Percentiles rank a stretch among this genome's conserved stretches.
Evolutionary conservation across 1,140 invertebrate genomes (phyloP).

Genomic region (Drosophila neocordata): DNA sequence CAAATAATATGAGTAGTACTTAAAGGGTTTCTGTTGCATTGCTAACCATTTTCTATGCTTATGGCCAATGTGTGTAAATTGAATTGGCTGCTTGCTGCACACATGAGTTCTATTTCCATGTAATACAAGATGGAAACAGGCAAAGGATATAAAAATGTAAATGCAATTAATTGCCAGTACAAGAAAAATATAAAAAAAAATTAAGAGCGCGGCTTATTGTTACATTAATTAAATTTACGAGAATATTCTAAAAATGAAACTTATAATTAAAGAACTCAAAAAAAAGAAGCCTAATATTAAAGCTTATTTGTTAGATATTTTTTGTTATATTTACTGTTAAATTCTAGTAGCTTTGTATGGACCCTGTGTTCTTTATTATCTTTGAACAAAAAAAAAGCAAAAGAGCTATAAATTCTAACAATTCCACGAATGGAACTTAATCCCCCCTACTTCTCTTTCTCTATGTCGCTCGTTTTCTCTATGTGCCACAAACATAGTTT

Average conservation of each 20-base stretch:
- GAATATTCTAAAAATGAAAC: too few species aligned
- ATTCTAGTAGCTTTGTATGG: background rate
- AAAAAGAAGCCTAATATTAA: too few species aligned
- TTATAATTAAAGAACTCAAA: too few species aligned
- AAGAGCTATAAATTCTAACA: slow-evolving; percentile 49
- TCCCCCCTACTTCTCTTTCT: background rate
- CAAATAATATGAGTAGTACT: slow-evolving; percentile 73
- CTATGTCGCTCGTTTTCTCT: slow-evolving; percentile 2
- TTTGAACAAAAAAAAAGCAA: background rate
- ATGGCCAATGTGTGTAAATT: background rate
- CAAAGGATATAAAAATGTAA: background rate
- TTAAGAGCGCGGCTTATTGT: too few species aligned
- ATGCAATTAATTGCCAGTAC: background rate
- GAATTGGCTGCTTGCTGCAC: background rate
- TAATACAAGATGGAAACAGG: background rate
- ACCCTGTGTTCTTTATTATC: background rate
- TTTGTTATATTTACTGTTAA: background rate
- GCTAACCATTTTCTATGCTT: slow-evolving; percentile 19
- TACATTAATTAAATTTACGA: too few species aligned
- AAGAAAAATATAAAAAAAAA: background rate
- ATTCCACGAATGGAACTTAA: slow-evolving; percentile 38
- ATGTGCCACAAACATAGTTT: slow-evolving; percentile 46
- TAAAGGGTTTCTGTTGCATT: slow-evolving; percentile 56
- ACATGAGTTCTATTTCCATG: background rate
- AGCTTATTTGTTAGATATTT: background rate